Percentiles rank a stretch among this genome's conserved stretches.
phyloP scores from a whole-genome alignment of 2,113 vertebrate species.

The Halichoerus grypus region DNA sequence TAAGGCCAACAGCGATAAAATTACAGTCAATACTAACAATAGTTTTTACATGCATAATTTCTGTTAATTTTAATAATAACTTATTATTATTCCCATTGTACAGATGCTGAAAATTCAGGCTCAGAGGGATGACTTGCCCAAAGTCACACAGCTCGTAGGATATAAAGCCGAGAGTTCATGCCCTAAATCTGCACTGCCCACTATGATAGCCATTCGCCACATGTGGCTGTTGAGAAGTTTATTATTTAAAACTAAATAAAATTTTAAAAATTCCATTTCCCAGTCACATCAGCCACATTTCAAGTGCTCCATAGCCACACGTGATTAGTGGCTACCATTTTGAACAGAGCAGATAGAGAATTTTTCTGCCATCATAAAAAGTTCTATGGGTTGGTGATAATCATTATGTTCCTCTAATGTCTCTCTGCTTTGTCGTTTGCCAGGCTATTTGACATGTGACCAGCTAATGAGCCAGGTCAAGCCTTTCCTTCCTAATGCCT shows the following conservation, averaged over 20 bases:
- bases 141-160: background rate
- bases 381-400: background rate
- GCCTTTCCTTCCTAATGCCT: background rate
- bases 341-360: background rate
- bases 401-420: background rate
- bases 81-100: background rate
- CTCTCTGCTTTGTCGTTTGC: background rate
- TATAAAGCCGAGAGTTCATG: background rate
- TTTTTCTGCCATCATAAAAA: background rate
- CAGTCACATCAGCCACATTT: background rate
- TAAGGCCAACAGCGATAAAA: background rate
- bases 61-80: background rate
- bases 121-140: background rate
- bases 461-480: background rate
- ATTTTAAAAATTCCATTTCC: conserved; percentile 1
- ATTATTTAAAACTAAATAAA: conserved; percentile 6
- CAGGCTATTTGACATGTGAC: background rate
- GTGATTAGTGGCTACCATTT: background rate
- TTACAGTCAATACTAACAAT: background rate
- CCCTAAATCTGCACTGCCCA: background rate
- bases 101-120: background rate
- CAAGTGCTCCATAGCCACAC: background rate
- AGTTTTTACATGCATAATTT: background rate
- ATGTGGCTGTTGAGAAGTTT: background rate
- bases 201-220: background rate